Evolutionary conservation across 1,140 invertebrate genomes (phyloP), one percentile per base, ranked within the genome.

Genomic region (Macrocentrus cingulum): DNA sequence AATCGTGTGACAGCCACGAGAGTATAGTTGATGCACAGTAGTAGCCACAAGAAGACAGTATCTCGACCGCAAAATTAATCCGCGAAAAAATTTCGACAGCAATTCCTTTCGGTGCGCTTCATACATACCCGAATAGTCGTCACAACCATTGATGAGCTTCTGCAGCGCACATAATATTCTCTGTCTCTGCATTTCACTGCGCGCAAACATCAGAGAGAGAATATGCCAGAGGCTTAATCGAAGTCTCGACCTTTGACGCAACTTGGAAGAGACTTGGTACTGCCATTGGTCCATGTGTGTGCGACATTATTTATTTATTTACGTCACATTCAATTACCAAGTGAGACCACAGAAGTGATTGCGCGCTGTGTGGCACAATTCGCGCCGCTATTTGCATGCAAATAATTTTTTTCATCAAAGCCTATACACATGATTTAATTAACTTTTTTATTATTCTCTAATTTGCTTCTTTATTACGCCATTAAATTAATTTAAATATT

Each of bases 281-380:
- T 29, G 36, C 60, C 29, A 34, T 34, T 7, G 11, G 6, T 7
- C 11, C 55, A 55, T 51, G 59, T 56, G 46, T 44, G 58, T 61
- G 66, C 63, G 71, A 76, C 71, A 72, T 76, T 74, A 75, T 75
- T 76, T 75, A 74, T 73, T 75, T 75, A 77, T 77, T 74, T 74
- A 75, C 70, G 72, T 66, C 66, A 68, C 74, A 75, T 77, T 76
- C 75, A 77, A 76, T 76, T 77, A 75, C 61, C 63, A 45, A 49
- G 61, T 59, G 54, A 66, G 61, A 75, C 75, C 75, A 66, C 75
- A 77, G 70, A 71, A 71, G 67, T 71, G 68, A 71, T 75, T 75
- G 68, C 70, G 52, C n/a, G 19, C 8, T 25, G 6, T 32, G n/a
- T 32, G 15, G 45, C 57, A 59, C 19, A 58, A 67, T 68, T 66